These are phyloP conservation scores for Myotis brandtii DNA, from an alignment of 2,113 vertebrate species.

Conservation along the genomic window DNA sequence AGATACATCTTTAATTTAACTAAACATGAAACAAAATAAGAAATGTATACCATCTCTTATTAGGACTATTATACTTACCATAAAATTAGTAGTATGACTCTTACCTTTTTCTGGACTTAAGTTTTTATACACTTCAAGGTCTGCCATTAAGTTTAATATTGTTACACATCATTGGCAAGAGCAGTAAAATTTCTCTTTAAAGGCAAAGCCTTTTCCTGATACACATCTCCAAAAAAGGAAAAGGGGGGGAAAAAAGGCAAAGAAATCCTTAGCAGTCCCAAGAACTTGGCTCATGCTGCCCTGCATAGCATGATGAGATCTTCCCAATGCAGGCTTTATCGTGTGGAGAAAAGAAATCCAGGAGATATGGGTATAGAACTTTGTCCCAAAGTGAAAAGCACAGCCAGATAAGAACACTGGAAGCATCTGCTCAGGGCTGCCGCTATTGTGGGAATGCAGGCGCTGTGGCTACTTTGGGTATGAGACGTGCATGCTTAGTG, in stretches of 20 bases:
- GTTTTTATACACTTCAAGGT: slow-evolving; percentile 96
- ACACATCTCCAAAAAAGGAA: slow-evolving; percentile 69
- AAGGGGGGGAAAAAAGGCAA: slow-evolving; percentile 26
- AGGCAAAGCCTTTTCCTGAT: slow-evolving; percentile 81
- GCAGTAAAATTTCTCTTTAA: slow-evolving; percentile 76
- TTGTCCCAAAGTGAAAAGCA: slow-evolving; percentile 65
- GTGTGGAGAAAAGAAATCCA: slow-evolving; percentile 65
- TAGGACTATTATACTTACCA: slow-evolving; percentile 63
- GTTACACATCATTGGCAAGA: slow-evolving; percentile 83
- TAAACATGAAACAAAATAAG: slow-evolving; percentile 33
- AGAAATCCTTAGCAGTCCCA: slow-evolving; percentile 67
- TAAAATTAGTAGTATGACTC: slow-evolving; percentile 71
- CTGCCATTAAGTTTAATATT: slow-evolving; percentile 92
- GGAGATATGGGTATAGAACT: slow-evolving; percentile 73
- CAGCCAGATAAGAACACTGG: slow-evolving; percentile 71
- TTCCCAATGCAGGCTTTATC: slow-evolving; percentile 29
- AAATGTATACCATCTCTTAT: slow-evolving; percentile 52
- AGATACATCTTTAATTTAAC: slow-evolving; percentile 58
- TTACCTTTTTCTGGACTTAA: slow-evolving; percentile 95
- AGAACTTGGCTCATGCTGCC: slow-evolving; percentile 62
- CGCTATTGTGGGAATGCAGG: slow-evolving; percentile 80
- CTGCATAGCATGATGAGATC: neutral
- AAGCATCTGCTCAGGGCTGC: slow-evolving; percentile 82
- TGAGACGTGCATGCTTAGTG: slow-evolving; percentile 75
- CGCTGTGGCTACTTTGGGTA: slow-evolving; percentile 78